A percentile compares a stretch with the other conserved stretches of the same genome.
phyloP scores from a whole-genome alignment of 2,113 vertebrate species.

The Mus pahari region DNA sequence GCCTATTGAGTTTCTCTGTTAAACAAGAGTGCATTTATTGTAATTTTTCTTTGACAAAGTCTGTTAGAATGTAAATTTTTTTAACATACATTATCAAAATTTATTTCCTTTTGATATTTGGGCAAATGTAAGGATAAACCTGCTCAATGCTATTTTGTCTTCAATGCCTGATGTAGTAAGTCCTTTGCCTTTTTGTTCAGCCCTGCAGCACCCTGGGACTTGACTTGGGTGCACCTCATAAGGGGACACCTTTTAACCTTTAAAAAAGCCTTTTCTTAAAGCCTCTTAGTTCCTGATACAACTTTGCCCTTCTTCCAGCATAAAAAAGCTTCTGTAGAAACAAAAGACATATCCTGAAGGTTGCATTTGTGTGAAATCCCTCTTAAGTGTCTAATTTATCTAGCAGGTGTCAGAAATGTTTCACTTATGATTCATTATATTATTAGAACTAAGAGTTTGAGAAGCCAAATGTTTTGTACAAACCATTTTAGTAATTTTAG shows the following conservation, averaged over 20 bases:
- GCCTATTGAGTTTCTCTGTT: not conserved
- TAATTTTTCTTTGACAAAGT: slow-evolving; percentile 44
- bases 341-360: not conserved
- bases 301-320: not conserved
- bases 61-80: not conserved
- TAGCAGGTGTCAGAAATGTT: not conserved
- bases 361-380: not conserved
- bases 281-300: not conserved
- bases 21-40: not conserved
- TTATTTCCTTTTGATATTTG: not conserved
- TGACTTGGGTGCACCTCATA: not conserved
- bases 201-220: not conserved
- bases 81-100: not conserved
- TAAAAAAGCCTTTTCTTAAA: not conserved
- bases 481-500: not conserved
- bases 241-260: not conserved
- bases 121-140: too few species aligned
- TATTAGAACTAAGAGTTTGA: not conserved
- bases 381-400: not conserved
- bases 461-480: not conserved
- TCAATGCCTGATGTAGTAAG: not conserved
- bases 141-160: not conserved
- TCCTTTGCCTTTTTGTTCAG: not conserved
- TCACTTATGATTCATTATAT: not conserved
- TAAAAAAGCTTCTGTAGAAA: not conserved